Evolutionary conservation across 2,888 invertebrate species (phyloP).

Genomic region (Polyommatus icarus): DNA sequence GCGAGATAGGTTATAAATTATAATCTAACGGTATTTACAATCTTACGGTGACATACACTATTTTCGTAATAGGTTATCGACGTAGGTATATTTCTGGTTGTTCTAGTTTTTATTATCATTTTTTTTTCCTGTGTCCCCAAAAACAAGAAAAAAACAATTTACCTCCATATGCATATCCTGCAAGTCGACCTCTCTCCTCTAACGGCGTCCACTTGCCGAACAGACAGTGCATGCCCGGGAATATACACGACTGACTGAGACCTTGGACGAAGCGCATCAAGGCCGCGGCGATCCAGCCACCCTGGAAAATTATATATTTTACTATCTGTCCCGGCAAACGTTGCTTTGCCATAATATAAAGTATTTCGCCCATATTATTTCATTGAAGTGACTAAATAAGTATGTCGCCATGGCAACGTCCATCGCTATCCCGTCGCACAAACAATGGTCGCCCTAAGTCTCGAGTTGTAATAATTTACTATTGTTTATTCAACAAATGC

Average conservation of each 20-base stretch:
- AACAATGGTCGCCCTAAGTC: too few species aligned
- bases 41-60: background rate
- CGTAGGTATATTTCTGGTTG: background rate
- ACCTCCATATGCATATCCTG: slow-evolving; percentile 19
- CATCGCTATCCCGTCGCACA: too few species aligned
- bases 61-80: background rate
- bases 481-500: too few species aligned
- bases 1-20: too few species aligned
- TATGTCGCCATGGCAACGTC: too few species aligned
- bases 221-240: slow-evolving; percentile 82
- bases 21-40: too few species aligned
- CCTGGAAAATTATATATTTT: background rate
- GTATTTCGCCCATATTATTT: too few species aligned
- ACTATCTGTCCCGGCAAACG: too few species aligned
- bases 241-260: slow-evolving; percentile 82
- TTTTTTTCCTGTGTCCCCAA: background rate
- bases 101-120: background rate
- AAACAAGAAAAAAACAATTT: background rate
- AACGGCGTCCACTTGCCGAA: slow-evolving; percentile 83
- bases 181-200: slow-evolving; percentile 64
- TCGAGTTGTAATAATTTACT: too few species aligned
- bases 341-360: too few species aligned
- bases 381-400: too few species aligned
- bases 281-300: background rate
- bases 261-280: slow-evolving; percentile 75